Evolutionary conservation across 2,113 vertebrate genomes (phyloP).

Genomic region (Cryptomyrus ogoouensis): DNA sequence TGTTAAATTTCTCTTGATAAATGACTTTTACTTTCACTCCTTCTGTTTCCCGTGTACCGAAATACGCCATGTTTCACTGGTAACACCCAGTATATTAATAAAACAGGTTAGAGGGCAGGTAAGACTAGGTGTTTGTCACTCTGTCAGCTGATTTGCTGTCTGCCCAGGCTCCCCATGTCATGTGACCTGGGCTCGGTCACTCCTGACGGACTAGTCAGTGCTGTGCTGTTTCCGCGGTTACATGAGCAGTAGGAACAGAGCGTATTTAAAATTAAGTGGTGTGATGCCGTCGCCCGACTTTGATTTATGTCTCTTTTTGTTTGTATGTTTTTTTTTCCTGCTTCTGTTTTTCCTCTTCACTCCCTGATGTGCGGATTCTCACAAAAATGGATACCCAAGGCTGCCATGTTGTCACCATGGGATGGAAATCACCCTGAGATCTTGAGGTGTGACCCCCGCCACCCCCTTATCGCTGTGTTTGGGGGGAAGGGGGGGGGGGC

Average conservation of each 20-base stretch:
- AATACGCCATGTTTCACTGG: not conserved
- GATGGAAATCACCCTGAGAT: conserved; percentile 68
- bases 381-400: conserved; percentile 41
- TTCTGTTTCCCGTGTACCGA: not conserved
- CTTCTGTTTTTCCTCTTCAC: conserved; percentile 5
- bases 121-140: conserved; percentile 41
- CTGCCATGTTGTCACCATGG: conserved; percentile 44
- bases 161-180: conserved; percentile 15
- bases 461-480: not conserved
- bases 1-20: conserved; percentile 16
- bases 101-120: conserved; percentile 25
- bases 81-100: conserved; percentile 1
- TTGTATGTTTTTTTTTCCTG: not conserved
- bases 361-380: conserved; percentile 46
- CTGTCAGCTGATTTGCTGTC: conserved; percentile 43
- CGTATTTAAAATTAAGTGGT: not conserved
- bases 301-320: not conserved
- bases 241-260: not conserved
- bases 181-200: not conserved
- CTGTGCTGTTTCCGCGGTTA: not conserved
- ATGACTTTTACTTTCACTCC: not conserved
- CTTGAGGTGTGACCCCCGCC: conserved; percentile 62
- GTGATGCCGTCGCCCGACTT: not conserved
- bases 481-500: not conserved
- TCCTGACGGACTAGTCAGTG: not conserved